Evolutionary conservation across 2,888 invertebrate species (phyloP).

Genomic region (Autographa pulchrina): DNA sequence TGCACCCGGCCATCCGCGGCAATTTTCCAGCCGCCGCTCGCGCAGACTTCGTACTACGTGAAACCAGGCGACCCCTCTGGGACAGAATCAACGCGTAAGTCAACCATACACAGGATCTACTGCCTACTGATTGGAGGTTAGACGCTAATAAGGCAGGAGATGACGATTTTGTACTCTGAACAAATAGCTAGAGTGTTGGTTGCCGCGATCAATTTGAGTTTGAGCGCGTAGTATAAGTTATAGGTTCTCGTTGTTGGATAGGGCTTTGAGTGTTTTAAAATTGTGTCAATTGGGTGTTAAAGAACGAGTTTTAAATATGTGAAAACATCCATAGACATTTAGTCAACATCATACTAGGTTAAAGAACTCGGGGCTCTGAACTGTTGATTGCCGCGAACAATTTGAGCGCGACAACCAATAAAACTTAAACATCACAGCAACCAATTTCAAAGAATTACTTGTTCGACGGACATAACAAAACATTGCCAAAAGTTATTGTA

Average conservation of each 20-base stretch:
- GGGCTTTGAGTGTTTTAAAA: no score
- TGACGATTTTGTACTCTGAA: background rate
- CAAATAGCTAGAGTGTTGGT: background rate
- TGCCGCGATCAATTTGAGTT: background rate
- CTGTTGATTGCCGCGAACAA: background rate
- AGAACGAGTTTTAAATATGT: no score
- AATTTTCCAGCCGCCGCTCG: constrained; percentile 68
- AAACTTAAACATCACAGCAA: background rate
- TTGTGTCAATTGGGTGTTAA: no score
- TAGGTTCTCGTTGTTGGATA: no score
- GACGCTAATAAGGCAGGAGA: background rate
- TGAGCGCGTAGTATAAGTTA: no score
- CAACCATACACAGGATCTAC: background rate
- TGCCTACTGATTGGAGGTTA: background rate
- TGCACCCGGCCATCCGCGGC: constrained; percentile 75
- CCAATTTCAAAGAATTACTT: no score
- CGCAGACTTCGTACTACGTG: constrained; percentile 65
- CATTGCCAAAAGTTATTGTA: background rate
- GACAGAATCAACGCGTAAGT: constrained; percentile 8
- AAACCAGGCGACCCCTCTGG: constrained; percentile 50
- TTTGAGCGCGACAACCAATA: background rate
- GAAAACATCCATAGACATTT: no score
- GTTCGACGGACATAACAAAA: background rate
- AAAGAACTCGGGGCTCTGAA: no score
- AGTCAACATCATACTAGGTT: no score